These are phyloP conservation scores for Protobothrops mucrosquamatus DNA, from an alignment of 2,113 vertebrate genomes.

Conservation along the genomic window DNA sequence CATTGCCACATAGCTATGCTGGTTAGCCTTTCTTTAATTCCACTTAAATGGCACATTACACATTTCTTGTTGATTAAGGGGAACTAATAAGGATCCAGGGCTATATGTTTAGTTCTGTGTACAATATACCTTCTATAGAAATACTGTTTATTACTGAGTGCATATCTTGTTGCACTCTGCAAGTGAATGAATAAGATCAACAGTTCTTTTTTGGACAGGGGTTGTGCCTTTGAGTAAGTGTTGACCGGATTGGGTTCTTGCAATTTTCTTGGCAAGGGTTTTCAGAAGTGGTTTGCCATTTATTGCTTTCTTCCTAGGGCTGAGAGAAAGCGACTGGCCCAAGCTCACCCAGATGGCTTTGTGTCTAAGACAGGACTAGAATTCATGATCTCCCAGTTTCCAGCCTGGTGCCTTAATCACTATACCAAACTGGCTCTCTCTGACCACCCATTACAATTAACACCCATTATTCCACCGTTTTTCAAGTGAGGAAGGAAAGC, in stretches of 20 bases:
- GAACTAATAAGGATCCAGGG: background rate
- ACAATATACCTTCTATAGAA: background rate
- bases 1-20: background rate
- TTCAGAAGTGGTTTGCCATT: background rate
- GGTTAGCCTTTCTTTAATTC: background rate
- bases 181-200: background rate
- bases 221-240: background rate
- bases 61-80: background rate
- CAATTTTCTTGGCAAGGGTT: background rate
- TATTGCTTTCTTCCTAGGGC: background rate
- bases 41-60: background rate
- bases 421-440: background rate
- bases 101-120: background rate
- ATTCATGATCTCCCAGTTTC: background rate
- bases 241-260: background rate
- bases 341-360: background rate
- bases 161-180: too few relatives aligned
- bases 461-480: background rate
- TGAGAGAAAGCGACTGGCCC: background rate
- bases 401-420: background rate
- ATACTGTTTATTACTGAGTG: background rate
- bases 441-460: background rate
- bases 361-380: background rate
- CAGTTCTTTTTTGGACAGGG: background rate
- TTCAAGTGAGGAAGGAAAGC: background rate